These are phyloP conservation scores for Tupaia chinensis DNA, from an alignment of 2,113 vertebrate species.

Conservation along the genomic window DNA sequence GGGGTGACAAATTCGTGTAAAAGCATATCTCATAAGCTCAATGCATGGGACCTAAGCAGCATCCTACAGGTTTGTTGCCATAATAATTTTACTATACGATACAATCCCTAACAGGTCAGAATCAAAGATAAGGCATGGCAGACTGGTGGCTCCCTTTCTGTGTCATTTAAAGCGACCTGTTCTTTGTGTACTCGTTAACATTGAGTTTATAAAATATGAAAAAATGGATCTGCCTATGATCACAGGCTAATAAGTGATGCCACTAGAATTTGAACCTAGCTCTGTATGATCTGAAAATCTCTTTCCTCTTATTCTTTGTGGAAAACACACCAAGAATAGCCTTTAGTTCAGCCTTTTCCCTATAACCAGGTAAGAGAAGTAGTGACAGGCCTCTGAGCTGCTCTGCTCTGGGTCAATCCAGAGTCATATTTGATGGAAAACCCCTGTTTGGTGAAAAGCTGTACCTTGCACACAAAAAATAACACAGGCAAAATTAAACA, in stretches of 20 bases:
- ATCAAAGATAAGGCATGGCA: neutral
- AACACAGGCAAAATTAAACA: neutral
- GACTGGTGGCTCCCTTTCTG: neutral
- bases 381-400: neutral
- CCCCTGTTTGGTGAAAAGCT: neutral
- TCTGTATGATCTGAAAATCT: neutral
- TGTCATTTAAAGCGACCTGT: neutral
- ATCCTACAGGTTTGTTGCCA: accelerated
- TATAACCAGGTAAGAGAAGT: neutral
- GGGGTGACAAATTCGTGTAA: neutral
- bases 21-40: neutral
- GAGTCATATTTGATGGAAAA: neutral
- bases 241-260: neutral
- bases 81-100: neutral
- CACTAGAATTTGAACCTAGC: neutral
- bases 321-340: neutral
- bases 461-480: neutral
- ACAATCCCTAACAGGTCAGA: neutral
- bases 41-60: neutral
- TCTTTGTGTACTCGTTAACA: neutral
- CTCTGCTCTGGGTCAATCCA: neutral
- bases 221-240: neutral
- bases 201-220: neutral
- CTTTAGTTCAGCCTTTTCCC: neutral
- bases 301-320: neutral